Percentiles rank a stretch among this genome's conserved stretches.
phyloP scores from a whole-genome alignment of 2,797 vertebrate species.

The Gallinago solitaria region DNA sequence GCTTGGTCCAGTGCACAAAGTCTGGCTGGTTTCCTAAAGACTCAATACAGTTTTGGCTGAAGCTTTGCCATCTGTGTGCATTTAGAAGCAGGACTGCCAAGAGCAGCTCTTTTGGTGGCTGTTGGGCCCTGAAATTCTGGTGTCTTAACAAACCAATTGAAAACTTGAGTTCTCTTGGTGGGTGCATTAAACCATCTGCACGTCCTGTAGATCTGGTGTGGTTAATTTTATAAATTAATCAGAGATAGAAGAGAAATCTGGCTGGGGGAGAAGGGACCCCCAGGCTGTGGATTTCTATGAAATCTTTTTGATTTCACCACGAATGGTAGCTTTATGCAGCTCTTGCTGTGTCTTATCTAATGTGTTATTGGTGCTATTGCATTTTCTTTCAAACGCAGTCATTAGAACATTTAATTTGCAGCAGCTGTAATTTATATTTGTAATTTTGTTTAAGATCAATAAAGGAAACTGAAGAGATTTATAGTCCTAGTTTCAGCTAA shows the following conservation, averaged over 20 bases:
- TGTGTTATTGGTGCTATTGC: not conserved
- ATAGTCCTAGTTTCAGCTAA: constrained; percentile 51
- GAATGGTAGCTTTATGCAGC: not conserved
- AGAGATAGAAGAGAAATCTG: not conserved
- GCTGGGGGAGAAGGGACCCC: not conserved
- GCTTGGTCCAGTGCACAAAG: not conserved
- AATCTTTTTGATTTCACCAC: not conserved
- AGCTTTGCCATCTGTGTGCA: not conserved
- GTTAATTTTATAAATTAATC: not conserved
- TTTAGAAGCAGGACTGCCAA: not conserved
- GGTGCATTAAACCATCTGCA: not conserved
- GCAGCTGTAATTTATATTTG: constrained; percentile 65
- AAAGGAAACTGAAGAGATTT: constrained; percentile 56
- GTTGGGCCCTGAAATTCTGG: not conserved
- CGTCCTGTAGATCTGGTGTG: not conserved
- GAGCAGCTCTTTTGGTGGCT: not conserved
- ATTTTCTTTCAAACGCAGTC: constrained; percentile 45
- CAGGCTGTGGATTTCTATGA: not conserved
- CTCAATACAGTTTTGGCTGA: not conserved
- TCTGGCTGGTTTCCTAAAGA: not conserved
- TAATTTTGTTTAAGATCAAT: constrained; percentile 69
- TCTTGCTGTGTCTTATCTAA: not conserved
- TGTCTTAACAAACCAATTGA: not conserved
- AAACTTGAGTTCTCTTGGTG: not conserved
- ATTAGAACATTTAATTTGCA: constrained; percentile 57